Conservation (phyloP, 2,797 vertebrate species). For the Euthynnus affinis region DNA sequence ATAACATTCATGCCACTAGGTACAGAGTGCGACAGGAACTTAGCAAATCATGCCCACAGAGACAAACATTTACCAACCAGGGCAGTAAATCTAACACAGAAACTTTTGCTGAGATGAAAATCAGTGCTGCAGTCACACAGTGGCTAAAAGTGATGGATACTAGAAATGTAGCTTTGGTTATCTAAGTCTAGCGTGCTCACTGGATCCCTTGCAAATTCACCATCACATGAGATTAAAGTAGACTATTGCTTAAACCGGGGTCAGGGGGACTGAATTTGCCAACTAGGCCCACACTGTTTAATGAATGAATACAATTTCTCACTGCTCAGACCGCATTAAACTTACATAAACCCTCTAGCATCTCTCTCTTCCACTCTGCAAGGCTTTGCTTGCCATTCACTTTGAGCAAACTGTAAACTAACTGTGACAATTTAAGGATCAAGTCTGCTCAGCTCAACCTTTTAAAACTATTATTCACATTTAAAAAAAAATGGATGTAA, state of each 20-base stretch:
- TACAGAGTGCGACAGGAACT: background rate
- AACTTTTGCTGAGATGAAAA: background rate
- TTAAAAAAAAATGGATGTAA: background rate
- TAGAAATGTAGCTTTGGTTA: background rate
- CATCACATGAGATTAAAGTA: slow-evolving; percentile 11
- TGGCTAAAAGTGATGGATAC: background rate
- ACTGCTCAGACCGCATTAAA: slow-evolving; percentile 53
- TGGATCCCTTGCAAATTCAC: slow-evolving; percentile 7
- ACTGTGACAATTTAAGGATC: background rate
- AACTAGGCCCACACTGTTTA: slow-evolving; percentile 46
- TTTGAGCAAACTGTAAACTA: background rate
- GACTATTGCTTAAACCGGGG: background rate
- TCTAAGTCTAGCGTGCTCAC: slow-evolving; percentile 7
- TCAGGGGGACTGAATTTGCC: slow-evolving; percentile 15
- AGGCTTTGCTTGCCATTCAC: slow-evolving; percentile 9
- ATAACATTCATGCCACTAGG: background rate
- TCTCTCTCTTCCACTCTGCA: slow-evolving; percentile 15
- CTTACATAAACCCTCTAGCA: slow-evolving; percentile 52
- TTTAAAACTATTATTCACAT: background rate
- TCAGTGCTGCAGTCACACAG: background rate
- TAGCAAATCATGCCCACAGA: background rate
- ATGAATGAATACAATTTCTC: slow-evolving; percentile 62
- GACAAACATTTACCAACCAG: slow-evolving; percentile 11
- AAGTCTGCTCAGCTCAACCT: background rate
- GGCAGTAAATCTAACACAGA: slow-evolving; percentile 9